Base-by-base conservation (phyloP, 2,888 invertebrate species). In the Spatulosminthurus flaviceps region DNA sequence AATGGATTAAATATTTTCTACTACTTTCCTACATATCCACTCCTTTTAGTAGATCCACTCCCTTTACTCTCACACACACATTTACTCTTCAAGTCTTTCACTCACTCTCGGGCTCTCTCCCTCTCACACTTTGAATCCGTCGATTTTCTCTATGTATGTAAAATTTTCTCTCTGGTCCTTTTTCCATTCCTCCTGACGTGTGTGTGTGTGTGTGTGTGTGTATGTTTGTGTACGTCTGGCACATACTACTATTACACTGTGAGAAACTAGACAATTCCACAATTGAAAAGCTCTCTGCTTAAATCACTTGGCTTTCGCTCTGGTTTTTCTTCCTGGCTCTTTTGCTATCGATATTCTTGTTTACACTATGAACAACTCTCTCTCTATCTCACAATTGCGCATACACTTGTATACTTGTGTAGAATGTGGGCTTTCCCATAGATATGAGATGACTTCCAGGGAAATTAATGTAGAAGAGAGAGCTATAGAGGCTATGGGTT, bases 321-420 rank as follows among this genome's bases (percentile, higher is more conserved):
- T 7, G 21, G 21, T 70, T 70, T 41, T 11, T 21, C 70, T 28
- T 34, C 28, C 70, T 28, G 26, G 28, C 66, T 61, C n/a, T n/a
- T n/a, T n/a, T 34, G 41, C 34, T 75, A 75, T 75, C 66, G 75
- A 75, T 75, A 66, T 75, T 64, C 75, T 75, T 75, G 75, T 75
- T 75, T 75, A 75, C 75, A 66, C 34, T 75, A n/a, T n/a, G 66
- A 75, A 75, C 64, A 75, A 66, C 75, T n/a, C n/a, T n/a, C n/a
- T n/a, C n/a, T n/a, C n/a, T n/a, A n/a, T n/a, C n/a, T 75, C 75
- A 75, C 75, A 66, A 64, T 66, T 66, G 64, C 75, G 42, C 66
- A 66, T 61, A 64, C 64, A 64, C 75, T 75, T 29, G 22, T 64
- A 64, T 24, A 51, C 34, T 34, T 67, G 28, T 67, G 26, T 26